Base-by-base conservation (phyloP, 2,113 vertebrate genomes). In the Clinocottus analis region DNA sequence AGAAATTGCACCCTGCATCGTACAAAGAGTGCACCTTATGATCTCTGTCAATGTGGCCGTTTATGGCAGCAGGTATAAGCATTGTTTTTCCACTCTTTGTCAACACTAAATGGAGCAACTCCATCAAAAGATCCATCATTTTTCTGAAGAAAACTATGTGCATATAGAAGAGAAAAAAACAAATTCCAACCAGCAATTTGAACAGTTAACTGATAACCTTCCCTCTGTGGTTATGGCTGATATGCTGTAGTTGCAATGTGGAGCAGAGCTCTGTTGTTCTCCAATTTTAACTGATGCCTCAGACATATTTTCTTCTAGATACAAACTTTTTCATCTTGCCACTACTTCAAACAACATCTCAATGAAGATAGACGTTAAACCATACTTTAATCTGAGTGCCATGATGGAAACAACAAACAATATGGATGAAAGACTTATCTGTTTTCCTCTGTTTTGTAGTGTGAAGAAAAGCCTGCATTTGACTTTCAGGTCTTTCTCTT, bases 401-500 rank as follows among this genome's bases (percentile, higher is more conserved):
- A 62, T 53, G 74, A 79, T 6, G n/a, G 19, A 37, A 59, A 75
- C 51, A 77, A 72, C 63, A 75, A 73, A 62, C 68, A 33, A 73
- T 31, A 53, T 12, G 2, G 9, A 75, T 16, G 31, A 41, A 49
- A 53, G 56, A 60, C 60, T 69, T 25, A 66, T 78, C 23, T 33
- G 29, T 63, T 74, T 66, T 76, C 55, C 25, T 19, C 47, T 72
- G 75, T 82, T 12, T 27, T 27, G 12, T 61, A 74, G 59, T 33
- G n/a, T 33, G 55, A 33, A 80, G 31, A 80, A 84, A 86, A 63
- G 59, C 39, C 45, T 23, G 33, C 37, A 45, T 87, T 89, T 80
- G 83, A 90, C 79, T 77, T 74, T 65, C 9, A 33, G 51, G 70
- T 82, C 49, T 74, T 74, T 78, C 56, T 71, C 71, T 84, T 49